A percentile compares a stretch with the other conserved stretches of the same genome.
These are phyloP conservation scores for Notothenia coriiceps DNA, from an alignment of 2,113 vertebrate genomes.

Conservation along the genomic window DNA sequence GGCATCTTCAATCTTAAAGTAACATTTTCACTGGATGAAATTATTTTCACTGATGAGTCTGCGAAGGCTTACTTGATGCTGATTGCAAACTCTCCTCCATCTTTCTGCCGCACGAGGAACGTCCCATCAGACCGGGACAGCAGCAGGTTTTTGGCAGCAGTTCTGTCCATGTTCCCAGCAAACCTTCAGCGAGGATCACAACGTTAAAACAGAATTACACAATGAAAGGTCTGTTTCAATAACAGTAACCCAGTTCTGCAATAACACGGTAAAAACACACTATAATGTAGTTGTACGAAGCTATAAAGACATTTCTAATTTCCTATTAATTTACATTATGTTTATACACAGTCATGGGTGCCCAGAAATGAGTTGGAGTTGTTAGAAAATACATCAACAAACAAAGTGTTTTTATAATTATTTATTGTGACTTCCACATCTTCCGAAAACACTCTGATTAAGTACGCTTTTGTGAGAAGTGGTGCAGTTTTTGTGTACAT, in stretches of 20 bases:
- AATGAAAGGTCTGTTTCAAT: not conserved
- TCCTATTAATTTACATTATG: not conserved
- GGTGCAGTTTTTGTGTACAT: not conserved
- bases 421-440: not conserved
- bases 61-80: constrained; percentile 89
- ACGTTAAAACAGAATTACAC: not conserved
- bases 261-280: not conserved
- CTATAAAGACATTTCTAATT: not conserved
- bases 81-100: constrained; percentile 91
- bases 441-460: not conserved
- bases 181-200: constrained; percentile 82
- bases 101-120: constrained; percentile 93
- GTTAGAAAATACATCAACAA: not conserved
- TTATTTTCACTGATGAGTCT: not conserved
- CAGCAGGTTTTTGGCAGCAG: constrained; percentile 86
- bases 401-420: not conserved
- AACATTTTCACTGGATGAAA: not conserved
- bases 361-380: not conserved
- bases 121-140: constrained; percentile 89
- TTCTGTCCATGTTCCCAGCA: constrained; percentile 90
- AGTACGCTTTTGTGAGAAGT: not conserved
- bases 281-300: not conserved
- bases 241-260: not conserved
- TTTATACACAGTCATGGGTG: not conserved
- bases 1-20: not conserved